These are phyloP conservation scores for Marasmarcha lunaedactyla DNA, from an alignment of 2,888 invertebrate genomes.

Conservation along the genomic window DNA sequence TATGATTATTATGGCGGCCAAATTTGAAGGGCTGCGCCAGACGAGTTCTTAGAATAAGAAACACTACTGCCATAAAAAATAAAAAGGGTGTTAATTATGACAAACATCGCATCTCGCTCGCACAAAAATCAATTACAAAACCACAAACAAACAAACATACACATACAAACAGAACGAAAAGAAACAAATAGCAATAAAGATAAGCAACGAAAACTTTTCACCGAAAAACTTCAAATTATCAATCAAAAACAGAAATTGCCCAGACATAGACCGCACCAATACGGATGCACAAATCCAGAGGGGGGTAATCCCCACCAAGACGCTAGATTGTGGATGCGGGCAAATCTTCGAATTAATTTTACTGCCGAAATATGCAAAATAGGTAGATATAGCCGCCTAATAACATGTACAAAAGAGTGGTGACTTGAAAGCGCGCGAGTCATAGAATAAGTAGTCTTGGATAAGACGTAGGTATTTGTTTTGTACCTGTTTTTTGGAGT, in stretches of 20 bases:
- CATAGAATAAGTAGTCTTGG: slow-evolving; percentile 23
- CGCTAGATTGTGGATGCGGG: slow-evolving; percentile 41
- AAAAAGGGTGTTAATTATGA: no score
- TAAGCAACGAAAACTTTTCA: no score
- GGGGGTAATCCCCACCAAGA: slow-evolving; percentile 21
- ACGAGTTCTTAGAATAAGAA: no score
- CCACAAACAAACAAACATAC: no score
- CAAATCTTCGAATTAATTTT: slow-evolving; percentile 73
- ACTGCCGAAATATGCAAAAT: slow-evolving; percentile 71
- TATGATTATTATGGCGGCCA: no score
- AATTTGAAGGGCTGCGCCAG: no score
- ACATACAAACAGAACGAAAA: no score
- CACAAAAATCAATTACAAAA: no score
- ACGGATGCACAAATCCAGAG: slow-evolving; percentile 62
- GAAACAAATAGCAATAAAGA: no score
- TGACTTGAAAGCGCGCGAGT: slow-evolving; percentile 46
- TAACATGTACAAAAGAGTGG: slow-evolving; percentile 72
- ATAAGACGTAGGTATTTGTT: neutral
- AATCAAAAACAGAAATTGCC: slow-evolving; percentile 6
- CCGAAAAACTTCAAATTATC: neutral
- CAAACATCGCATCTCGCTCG: no score
- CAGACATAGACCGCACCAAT: neutral
- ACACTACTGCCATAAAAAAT: no score
- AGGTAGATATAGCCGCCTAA: slow-evolving; percentile 64
- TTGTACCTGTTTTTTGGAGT: neutral